Percentiles rank a stretch among this genome's conserved stretches.
phyloP scores from a whole-genome alignment of 1,140 invertebrate species.

The Triops cancriformis region DNA sequence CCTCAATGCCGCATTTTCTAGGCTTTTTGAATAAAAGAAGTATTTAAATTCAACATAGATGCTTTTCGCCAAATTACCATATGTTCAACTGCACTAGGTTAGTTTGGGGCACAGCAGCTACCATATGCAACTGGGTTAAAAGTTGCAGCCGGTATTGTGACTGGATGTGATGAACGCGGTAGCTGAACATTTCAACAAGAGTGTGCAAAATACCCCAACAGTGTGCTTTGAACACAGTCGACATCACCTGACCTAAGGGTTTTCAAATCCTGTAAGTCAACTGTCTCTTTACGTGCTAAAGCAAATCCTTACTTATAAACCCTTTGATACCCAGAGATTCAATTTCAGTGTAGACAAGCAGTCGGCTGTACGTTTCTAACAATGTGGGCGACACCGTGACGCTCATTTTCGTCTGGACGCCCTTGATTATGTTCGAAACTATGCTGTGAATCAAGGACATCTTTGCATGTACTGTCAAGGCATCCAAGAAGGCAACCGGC shows the following conservation, averaged over 20 bases:
- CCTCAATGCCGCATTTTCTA: constrained; percentile 85
- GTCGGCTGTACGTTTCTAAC: constrained; percentile 86
- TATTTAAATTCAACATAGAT: not conserved
- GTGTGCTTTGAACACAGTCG: constrained; percentile 71
- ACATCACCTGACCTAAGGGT: constrained; percentile 67
- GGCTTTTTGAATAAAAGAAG: constrained; percentile 46
- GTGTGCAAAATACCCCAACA: constrained; percentile 92
- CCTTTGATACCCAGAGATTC: constrained; percentile 94
- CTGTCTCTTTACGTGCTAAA: constrained; percentile 26
- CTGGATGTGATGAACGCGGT: constrained; percentile 90
- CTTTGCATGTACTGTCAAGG: constrained; percentile 91
- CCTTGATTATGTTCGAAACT: constrained; percentile 77
- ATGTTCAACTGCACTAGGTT: constrained; percentile 91
- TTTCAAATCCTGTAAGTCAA: constrained; percentile 26
- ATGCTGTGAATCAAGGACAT: constrained; percentile 96
- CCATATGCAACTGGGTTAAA: constrained; percentile 75
- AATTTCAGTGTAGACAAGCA: constrained; percentile 92
- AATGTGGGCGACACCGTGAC: constrained; percentile 78
- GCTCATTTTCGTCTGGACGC: constrained; percentile 73
- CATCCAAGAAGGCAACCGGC: constrained; percentile 85
- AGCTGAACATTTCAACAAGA: constrained; percentile 91
- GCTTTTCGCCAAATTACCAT: constrained; percentile 47
- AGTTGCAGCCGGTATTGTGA: constrained; percentile 88
- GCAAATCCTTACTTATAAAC: constrained; percentile 68
- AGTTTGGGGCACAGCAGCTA: constrained; percentile 80